Evolutionary conservation across 2,113 vertebrate species (phyloP), one percentile per base, ranked within the genome.

Genomic region (Pampusana beccarii): DNA sequence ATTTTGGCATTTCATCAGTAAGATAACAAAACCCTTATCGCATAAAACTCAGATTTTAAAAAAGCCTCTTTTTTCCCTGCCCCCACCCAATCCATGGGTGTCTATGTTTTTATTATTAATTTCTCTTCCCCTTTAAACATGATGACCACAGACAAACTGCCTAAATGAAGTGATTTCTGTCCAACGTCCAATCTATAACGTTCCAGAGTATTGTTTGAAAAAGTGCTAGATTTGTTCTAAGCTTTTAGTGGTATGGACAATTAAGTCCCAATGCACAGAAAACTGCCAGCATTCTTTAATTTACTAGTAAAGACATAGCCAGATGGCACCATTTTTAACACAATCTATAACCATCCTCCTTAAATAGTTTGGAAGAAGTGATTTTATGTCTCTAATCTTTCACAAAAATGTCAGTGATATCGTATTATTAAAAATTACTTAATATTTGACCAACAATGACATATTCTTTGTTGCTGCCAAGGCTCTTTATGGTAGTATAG

Each of bases 21-120:
- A 61, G 5, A 62, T 7, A 61, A 77, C 2, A 2, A 73, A 7
- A 53, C 3, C 3, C 91, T 56, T 66, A 58, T 46, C 14, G 66
- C 0, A 0, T 53, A 34, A 5, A 61, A 31, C 10, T 66, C 26
- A 58, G 14, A 54, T 21, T 29, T 25, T 1, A 19, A 54, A 38
- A 83, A 83, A 18, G 0, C 7, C 24, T 26, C 17, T 36, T 57
- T 67, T 7, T 72, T 77, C 42, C 18, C 21, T 74, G 13, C 1
- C 7, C 10, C 1, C 2, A 16, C 15, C 4, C 4, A 54, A 21
- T 29, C 40, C 18, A 20, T 38, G 5, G 2, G 4, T 7, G 2
- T 6, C 4, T 10, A 15, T 56, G 51, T 53, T 36, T 8, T 80
- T 75, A 3, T 44, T 64, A 50, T 61, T 84, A 57, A 33, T 42